Conservation (phyloP, 2,113 vertebrate genomes). For the Entomyzon cyanotis region DNA sequence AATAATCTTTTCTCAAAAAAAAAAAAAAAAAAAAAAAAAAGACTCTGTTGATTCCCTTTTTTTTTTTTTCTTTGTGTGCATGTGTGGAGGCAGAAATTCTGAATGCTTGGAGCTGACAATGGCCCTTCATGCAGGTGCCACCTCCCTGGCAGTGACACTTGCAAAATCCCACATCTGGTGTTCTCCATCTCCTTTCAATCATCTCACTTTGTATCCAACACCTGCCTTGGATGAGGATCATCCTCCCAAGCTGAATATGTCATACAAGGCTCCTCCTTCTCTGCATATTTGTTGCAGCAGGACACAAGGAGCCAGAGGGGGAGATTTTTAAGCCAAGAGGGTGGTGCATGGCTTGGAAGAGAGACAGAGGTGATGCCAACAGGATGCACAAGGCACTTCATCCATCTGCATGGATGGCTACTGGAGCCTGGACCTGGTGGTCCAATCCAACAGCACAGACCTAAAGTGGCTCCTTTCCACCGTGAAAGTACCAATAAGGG, state of each 20-base stretch:
- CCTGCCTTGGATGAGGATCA: background rate
- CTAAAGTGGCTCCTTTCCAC: background rate
- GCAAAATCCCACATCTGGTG: background rate
- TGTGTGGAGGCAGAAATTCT: background rate
- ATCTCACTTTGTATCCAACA: background rate
- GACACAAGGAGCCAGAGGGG: background rate
- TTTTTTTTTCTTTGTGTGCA: too few relatives aligned
- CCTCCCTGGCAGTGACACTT: background rate
- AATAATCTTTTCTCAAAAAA: background rate
- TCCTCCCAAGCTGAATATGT: accelerated
- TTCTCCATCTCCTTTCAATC: background rate
- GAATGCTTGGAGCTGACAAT: background rate
- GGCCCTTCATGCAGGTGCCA: background rate
- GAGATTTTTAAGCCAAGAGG: background rate
- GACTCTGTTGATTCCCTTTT: too few relatives aligned
- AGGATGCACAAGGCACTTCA: too few relatives aligned
- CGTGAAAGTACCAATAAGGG: background rate
- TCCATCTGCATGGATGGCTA: background rate
- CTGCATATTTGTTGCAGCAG: background rate
- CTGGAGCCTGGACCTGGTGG: background rate
- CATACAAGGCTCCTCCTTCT: background rate
- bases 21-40: too few relatives aligned
- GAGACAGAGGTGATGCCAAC: background rate
- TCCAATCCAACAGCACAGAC: background rate
- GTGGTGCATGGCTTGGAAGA: background rate